Evolutionary conservation across 2,888 invertebrate species (phyloP).

Genomic region (Falcaria lacertinaria): DNA sequence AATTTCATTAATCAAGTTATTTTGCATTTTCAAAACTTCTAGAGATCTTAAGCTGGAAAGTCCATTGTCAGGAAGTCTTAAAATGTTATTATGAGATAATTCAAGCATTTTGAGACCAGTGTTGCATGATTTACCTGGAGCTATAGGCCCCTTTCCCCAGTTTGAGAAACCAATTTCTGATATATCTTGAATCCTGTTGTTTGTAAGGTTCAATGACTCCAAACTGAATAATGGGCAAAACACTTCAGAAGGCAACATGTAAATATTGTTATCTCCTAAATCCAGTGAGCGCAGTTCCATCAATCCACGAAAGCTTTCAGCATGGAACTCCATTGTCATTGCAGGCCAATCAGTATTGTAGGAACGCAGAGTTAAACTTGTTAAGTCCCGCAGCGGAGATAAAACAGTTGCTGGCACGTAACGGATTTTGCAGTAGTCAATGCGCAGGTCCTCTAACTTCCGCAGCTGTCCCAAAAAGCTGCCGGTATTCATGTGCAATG

Average conservation of each 20-base stretch:
- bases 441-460: conserved; percentile 85
- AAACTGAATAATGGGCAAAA: conserved; percentile 86
- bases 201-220: conserved; percentile 84
- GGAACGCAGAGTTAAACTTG: conserved; percentile 84
- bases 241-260: conserved; percentile 84
- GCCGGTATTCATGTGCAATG: conserved; percentile 81
- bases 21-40: conserved; percentile 84
- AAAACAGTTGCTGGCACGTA: conserved; percentile 86
- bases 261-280: conserved; percentile 87
- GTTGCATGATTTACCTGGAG: conserved; percentile 85
- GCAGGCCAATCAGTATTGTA: conserved; percentile 89
- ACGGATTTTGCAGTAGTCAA: conserved; percentile 89
- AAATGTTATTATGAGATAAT: conserved; percentile 86
- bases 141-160: conserved; percentile 83
- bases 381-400: conserved; percentile 83
- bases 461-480: conserved; percentile 83
- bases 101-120: conserved; percentile 85
- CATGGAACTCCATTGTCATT: conserved; percentile 87
- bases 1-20: conserved; percentile 87
- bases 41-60: conserved; percentile 85
- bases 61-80: conserved; percentile 84
- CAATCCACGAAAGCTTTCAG: conserved; percentile 85
- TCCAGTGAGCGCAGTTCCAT: conserved; percentile 84
- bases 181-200: conserved; percentile 89
- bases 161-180: conserved; percentile 87